phyloP scores from a whole-genome alignment of 2,797 vertebrate genomes.

The Gallinago solitaria region DNA sequence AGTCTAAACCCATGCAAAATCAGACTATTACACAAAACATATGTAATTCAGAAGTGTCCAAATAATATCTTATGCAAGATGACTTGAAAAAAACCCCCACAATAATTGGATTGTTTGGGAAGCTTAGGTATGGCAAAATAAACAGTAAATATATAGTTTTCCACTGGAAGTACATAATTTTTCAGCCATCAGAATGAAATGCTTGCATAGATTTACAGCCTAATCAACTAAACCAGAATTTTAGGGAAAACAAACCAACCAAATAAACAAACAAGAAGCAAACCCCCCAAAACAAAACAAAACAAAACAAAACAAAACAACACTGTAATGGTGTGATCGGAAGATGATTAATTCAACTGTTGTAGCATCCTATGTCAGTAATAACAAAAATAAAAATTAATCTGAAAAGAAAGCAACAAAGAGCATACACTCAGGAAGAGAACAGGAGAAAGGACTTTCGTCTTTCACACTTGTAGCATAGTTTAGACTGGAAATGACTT shows the following conservation, averaged over 20 bases:
- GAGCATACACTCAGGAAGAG: neutral
- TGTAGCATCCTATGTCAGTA: neutral
- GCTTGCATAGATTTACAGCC: neutral
- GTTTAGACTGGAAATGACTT: neutral
- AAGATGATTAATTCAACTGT: neutral
- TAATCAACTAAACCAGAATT: neutral
- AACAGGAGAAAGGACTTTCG: neutral
- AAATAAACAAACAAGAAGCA: neutral
- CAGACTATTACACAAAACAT: neutral
- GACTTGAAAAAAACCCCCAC: neutral
- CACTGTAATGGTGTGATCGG: accelerated
- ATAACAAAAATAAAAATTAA: neutral
- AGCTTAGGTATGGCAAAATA: neutral
- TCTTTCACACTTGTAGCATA: neutral
- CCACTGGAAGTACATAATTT: neutral
- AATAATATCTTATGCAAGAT: neutral
- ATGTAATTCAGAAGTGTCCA: neutral
- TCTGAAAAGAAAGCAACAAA: neutral
- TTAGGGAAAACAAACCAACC: neutral
- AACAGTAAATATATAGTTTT: neutral
- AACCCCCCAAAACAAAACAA: neutral
- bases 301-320: neutral
- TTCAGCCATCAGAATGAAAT: neutral
- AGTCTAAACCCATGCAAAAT: neutral
- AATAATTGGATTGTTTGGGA: neutral